Conservation (phyloP, 1,140 invertebrate species). For the Latrodectus geometricus region DNA sequence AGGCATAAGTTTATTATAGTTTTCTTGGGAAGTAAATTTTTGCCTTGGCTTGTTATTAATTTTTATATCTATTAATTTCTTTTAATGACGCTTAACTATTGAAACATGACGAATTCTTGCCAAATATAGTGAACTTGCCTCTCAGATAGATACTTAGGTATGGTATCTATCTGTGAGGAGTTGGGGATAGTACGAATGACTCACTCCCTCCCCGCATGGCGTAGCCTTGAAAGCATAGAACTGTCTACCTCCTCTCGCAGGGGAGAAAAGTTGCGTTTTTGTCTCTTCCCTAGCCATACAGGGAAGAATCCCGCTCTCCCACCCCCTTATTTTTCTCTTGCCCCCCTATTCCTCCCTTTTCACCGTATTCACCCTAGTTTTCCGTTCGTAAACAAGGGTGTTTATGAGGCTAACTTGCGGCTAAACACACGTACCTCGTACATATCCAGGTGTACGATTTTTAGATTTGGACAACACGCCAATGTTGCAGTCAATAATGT, state of each 20-base stretch:
- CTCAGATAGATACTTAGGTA: slow-evolving; percentile 12
- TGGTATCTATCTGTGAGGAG: neutral
- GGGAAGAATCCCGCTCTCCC: neutral
- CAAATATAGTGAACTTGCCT: slow-evolving; percentile 33
- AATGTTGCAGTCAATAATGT: too few species aligned
- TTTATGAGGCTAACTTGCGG: slow-evolving; percentile 13
- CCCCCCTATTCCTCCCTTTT: neutral
- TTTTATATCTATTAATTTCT: too few species aligned
- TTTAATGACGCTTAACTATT: neutral
- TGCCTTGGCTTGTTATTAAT: too few species aligned
- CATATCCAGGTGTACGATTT: neutral
- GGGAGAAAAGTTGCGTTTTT: neutral
- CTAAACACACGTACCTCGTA: neutral
- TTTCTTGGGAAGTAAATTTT: too few species aligned
- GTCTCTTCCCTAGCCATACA: neutral
- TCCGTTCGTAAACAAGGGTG: neutral
- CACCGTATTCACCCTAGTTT: neutral
- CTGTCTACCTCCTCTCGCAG: neutral
- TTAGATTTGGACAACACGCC: too few species aligned
- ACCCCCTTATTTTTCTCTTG: slow-evolving; percentile 4
- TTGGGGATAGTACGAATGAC: slow-evolving; percentile 15
- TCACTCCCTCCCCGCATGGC: slow-evolving; percentile 47
- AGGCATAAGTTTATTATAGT: too few species aligned
- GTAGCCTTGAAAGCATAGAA: slow-evolving; percentile 58
- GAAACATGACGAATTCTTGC: slow-evolving; percentile 16